Conservation (phyloP, 2,888 invertebrate genomes). For the Pachymerium ferrugineum region DNA sequence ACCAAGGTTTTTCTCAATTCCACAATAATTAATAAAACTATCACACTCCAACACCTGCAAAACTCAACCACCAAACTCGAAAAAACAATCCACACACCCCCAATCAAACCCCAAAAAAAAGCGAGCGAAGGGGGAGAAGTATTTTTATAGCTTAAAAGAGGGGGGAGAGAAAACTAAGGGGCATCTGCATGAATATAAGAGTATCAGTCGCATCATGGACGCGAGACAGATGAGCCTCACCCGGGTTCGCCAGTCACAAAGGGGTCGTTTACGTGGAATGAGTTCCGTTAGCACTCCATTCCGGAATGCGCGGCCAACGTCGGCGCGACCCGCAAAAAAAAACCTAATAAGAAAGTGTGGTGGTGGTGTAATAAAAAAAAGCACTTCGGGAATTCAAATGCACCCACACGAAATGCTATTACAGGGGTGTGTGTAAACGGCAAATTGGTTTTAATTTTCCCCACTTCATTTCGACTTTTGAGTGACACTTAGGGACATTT, state of each 20-base stretch:
- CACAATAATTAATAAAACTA: not conserved
- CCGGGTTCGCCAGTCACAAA: conserved; percentile 29
- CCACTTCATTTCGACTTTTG: not conserved
- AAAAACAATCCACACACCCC: no score
- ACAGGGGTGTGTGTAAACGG: not conserved
- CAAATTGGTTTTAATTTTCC: conserved; percentile 2
- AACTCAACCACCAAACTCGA: no score
- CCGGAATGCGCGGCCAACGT: not conserved
- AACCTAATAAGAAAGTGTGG: not conserved
- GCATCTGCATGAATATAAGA: conserved; percentile 7
- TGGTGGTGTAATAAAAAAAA: not conserved
- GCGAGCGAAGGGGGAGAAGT: not conserved
- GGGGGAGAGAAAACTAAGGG: not conserved
- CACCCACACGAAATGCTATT: not conserved
- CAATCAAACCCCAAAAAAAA: not conserved
- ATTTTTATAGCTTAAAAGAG: not conserved
- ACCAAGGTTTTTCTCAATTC: no score
- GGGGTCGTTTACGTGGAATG: conserved; percentile 31
- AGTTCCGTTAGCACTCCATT: conserved; percentile 34
- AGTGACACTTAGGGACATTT: not conserved
- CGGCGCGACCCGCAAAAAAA: not conserved
- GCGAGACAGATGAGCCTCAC: conserved; percentile 31
- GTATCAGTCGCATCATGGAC: conserved; percentile 29
- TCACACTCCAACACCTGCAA: no score
- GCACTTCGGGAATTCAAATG: not conserved